phyloP scores from a whole-genome alignment of 2,797 vertebrate species.

The Synanceia verrucosa region DNA sequence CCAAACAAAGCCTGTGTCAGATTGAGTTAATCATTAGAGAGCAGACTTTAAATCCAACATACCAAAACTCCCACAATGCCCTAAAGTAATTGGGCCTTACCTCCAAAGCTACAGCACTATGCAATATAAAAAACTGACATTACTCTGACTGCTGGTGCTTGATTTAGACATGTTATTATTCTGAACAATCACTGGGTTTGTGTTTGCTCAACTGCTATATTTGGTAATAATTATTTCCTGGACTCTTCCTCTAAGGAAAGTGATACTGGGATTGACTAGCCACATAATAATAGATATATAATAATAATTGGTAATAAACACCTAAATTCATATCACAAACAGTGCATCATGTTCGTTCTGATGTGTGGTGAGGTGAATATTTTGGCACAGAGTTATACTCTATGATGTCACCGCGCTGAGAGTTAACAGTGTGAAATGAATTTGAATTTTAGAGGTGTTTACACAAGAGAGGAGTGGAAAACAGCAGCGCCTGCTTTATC shows the following conservation, averaged over 20 bases:
- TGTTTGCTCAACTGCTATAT: slow-evolving; percentile 57
- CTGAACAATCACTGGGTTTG: slow-evolving; percentile 37
- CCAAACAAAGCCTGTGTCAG: slow-evolving; percentile 61
- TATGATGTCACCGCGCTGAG: slow-evolving; percentile 31
- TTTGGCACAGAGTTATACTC: slow-evolving; percentile 39
- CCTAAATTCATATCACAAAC: slow-evolving; percentile 52
- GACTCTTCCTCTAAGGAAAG: slow-evolving; percentile 40
- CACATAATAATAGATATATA: slow-evolving; percentile 54
- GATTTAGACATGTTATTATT: slow-evolving; percentile 55
- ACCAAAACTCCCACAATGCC: slow-evolving; percentile 27
- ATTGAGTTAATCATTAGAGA: slow-evolving; percentile 42
- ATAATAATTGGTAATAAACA: slow-evolving; percentile 50
- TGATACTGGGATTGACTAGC: slow-evolving; percentile 50
- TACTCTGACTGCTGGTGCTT: slow-evolving; percentile 9
- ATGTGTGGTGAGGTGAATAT: slow-evolving; percentile 52
- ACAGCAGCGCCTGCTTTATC: slow-evolving; percentile 25
- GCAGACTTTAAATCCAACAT: slow-evolving; percentile 25
- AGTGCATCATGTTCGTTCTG: slow-evolving; percentile 40
- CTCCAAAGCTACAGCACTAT: slow-evolving; percentile 19
- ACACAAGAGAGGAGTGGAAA: slow-evolving; percentile 1
- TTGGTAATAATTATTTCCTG: slow-evolving; percentile 58
- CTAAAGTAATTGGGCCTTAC: slow-evolving; percentile 26
- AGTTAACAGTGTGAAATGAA: slow-evolving; percentile 41
- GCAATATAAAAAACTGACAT: slow-evolving; percentile 32
- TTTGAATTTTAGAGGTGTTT: slow-evolving; percentile 44